Evolutionary conservation across 2,797 vertebrate genomes (phyloP).

Genomic region (Tangara arthus): DNA sequence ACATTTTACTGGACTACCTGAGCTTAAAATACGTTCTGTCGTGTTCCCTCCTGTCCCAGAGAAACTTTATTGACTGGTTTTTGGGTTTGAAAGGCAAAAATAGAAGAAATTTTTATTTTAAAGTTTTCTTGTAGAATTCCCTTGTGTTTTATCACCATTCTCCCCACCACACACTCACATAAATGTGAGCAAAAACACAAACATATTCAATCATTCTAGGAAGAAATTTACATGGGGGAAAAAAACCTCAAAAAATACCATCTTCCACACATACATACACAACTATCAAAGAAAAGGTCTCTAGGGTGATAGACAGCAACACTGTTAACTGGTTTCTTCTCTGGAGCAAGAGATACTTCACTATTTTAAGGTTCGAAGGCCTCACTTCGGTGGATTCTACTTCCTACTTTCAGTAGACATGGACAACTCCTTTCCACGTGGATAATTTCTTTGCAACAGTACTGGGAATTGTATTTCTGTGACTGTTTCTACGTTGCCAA

Average conservation of each 20-base stretch:
- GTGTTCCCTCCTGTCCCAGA: neutral
- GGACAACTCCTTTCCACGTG: neutral
- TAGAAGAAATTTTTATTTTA: accelerated
- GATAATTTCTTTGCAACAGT: neutral
- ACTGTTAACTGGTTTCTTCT: neutral
- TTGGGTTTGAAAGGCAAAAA: neutral
- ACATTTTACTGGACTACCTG: neutral
- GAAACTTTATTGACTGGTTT: neutral
- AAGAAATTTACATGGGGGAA: neutral
- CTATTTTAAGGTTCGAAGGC: neutral
- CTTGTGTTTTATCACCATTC: neutral
- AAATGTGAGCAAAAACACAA: neutral
- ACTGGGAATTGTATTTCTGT: neutral
- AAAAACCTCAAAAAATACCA: neutral
- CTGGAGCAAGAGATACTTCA: neutral
- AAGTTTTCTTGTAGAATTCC: neutral
- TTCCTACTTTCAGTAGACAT: neutral
- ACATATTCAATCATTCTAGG: neutral
- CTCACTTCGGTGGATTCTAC: neutral
- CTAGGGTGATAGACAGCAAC: neutral
- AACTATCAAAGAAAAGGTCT: neutral
- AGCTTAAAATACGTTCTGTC: neutral
- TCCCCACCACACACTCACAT: neutral
- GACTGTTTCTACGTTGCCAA: accelerated
- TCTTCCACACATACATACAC: neutral